Conservation (phyloP, 2,797 vertebrate species). For the Remorina albescens region DNA sequence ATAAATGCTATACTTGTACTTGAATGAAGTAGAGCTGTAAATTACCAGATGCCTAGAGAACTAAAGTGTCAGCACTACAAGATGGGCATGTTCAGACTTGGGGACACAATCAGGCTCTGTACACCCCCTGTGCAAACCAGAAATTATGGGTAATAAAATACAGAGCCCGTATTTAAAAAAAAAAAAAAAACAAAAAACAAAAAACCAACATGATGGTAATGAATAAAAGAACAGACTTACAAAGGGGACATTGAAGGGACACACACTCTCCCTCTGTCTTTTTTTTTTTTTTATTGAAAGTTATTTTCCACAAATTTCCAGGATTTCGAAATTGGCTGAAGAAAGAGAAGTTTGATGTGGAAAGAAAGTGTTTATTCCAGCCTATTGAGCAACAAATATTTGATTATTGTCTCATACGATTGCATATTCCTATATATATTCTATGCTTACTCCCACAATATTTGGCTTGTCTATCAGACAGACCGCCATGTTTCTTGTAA, state of each 20-base stretch:
- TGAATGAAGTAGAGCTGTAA: not conserved
- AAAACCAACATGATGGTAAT: not conserved
- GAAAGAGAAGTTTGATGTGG: slow-evolving; percentile 7
- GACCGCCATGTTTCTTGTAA: not conserved
- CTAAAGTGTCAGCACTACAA: slow-evolving; percentile 1
- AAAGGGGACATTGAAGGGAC: not conserved
- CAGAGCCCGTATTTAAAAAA: too few relatives aligned
- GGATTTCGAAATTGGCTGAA: slow-evolving; percentile 23
- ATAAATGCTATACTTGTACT: not conserved
- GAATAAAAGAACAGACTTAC: slow-evolving; percentile 17
- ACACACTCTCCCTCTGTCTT: not conserved
- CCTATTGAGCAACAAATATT: slow-evolving; percentile 19
- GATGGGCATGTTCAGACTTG: slow-evolving; percentile 57
- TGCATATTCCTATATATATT: not conserved
- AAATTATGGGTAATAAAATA: slow-evolving; percentile 33
- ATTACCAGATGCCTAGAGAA: slow-evolving; percentile 12
- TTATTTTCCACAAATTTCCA: slow-evolving; percentile 9
- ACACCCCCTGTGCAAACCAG: slow-evolving; percentile 36
- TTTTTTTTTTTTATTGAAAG: not conserved
- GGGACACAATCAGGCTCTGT: not conserved
- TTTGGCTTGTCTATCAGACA: not conserved
- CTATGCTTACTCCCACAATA: too few relatives aligned
- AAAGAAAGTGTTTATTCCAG: slow-evolving; percentile 5
- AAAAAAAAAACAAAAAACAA: too few relatives aligned
- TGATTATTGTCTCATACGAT: slow-evolving; percentile 6